Base-by-base conservation (phyloP, 2,113 vertebrate species). In the Tinamus guttatus region DNA sequence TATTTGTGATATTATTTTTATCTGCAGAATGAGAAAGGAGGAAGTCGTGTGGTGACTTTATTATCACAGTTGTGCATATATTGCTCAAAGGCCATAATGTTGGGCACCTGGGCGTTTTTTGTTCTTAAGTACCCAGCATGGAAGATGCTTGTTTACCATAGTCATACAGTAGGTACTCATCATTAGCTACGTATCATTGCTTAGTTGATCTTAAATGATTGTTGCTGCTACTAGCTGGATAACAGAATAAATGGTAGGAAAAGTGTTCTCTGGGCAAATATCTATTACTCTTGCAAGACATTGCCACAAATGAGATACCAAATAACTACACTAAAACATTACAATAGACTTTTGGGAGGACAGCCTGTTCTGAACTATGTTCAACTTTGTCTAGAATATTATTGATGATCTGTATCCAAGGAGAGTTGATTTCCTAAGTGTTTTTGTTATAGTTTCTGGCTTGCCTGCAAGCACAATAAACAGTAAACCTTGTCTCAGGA, bases 321-420 rank as follows among this genome's bases (percentile, higher is more conserved):
- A 41, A 40, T 52, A 81, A 47, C 86, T 86, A 56, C n/a, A 51
- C 51, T 88, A 86, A 81, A 93, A 60, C 59, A 32, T 78, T 78
- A 81, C 47, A 65, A 62, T 60, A 41, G 25, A 52, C 63, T 74
- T 49, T 62, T 70, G 69, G 76, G 58, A 96, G 86, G 60, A 89
- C 58, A 73, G 32, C 11, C 6, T 58, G 77, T 81, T 86, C 86
- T 71, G 69, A 95, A 93, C 52, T 56, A 43, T 60, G 92, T 92
- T 92, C 74, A 79, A 0, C 74, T 86, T 97, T 40, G 68, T 56
- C 9, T 9, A 86, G 80, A 94, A 56, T 47, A 51, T 75, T 88
- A 94, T 90, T 95, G 96, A 97, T 91, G 81, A 73, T 49, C 43
- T 85, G 2, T 65, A 89, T 58, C 74, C 81, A 94, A 91, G 18